These are phyloP conservation scores for Whitmania pigra DNA, from an alignment of 1,140 invertebrate species.

Conservation along the genomic window DNA sequence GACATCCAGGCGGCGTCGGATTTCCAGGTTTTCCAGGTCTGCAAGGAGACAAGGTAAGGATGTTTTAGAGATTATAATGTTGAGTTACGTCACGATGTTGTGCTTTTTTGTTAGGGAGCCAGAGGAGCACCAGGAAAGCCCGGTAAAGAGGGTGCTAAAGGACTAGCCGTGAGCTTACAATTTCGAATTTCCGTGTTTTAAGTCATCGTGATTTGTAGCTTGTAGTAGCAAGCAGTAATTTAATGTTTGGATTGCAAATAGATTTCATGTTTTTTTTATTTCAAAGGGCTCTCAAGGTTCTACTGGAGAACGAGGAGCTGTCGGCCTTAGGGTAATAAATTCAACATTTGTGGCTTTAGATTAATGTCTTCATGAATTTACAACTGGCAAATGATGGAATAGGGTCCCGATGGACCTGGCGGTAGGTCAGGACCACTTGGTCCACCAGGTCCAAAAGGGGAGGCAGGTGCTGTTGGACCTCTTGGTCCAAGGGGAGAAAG, in stretches of 20 bases:
- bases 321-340: neutral
- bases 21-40: constrained; percentile 15
- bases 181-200: too few species aligned
- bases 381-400: neutral
- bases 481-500: constrained; percentile 46
- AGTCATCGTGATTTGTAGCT: too few species aligned
- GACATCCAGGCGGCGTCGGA: neutral
- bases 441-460: constrained; percentile 21
- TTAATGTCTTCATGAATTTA: neutral
- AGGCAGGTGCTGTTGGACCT: constrained; percentile 34
- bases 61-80: too few species aligned
- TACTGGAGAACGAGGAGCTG: constrained; percentile 15
- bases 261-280: too few species aligned
- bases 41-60: constrained; percentile 2
- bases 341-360: neutral
- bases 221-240: too few species aligned
- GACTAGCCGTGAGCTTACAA: neutral
- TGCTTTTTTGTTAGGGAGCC: neutral
- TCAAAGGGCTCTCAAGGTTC: constrained; percentile 30
- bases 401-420: constrained; percentile 30
- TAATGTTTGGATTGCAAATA: too few species aligned
- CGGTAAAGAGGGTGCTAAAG: constrained; percentile 1
- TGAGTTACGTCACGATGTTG: too few species aligned
- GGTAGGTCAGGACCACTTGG: constrained; percentile 15
- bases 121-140: constrained; percentile 9